These are phyloP conservation scores for Amphipoea lucens DNA, from an alignment of 2,888 invertebrate species.

Conservation along the genomic window DNA sequence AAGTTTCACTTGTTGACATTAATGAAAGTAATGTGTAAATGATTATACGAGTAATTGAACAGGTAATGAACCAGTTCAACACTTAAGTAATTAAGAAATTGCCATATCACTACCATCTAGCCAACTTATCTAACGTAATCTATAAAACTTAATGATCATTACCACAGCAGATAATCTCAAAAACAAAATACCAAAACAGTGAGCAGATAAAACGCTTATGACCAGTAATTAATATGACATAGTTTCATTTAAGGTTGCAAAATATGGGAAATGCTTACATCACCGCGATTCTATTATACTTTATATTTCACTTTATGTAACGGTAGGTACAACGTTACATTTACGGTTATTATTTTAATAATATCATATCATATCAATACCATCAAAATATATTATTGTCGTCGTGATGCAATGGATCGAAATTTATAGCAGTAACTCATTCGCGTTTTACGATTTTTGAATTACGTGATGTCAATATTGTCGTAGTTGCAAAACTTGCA, in stretches of 20 bases:
- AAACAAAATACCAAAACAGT: slow-evolving; percentile 61
- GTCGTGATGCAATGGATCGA: slow-evolving; percentile 63
- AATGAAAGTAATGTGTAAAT: slow-evolving; percentile 37
- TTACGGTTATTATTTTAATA: slow-evolving; percentile 75
- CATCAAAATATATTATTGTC: slow-evolving; percentile 67
- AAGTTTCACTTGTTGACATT: slow-evolving; percentile 47
- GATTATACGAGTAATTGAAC: slow-evolving; percentile 40
- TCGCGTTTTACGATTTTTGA: slow-evolving; percentile 48
- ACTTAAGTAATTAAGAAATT: slow-evolving; percentile 33
- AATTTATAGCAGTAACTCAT: slow-evolving; percentile 55
- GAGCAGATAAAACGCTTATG: slow-evolving; percentile 64
- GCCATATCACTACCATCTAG: slow-evolving; percentile 40
- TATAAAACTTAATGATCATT: slow-evolving; percentile 46
- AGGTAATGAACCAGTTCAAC: slow-evolving; percentile 38
- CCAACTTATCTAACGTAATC: slow-evolving; percentile 38
- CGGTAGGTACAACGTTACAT: slow-evolving; percentile 62
- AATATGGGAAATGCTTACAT: slow-evolving; percentile 73
- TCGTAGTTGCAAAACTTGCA: slow-evolving; percentile 40
- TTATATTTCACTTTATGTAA: slow-evolving; percentile 66
- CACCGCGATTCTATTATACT: slow-evolving; percentile 67
- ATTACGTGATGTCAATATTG: slow-evolving; percentile 58
- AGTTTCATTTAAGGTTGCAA: slow-evolving; percentile 72
- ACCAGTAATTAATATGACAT: slow-evolving; percentile 69
- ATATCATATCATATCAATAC: no score
- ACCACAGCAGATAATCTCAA: slow-evolving; percentile 52